These are phyloP conservation scores for Noctilio leporinus DNA, from an alignment of 2,113 vertebrate genomes.

Conservation along the genomic window DNA sequence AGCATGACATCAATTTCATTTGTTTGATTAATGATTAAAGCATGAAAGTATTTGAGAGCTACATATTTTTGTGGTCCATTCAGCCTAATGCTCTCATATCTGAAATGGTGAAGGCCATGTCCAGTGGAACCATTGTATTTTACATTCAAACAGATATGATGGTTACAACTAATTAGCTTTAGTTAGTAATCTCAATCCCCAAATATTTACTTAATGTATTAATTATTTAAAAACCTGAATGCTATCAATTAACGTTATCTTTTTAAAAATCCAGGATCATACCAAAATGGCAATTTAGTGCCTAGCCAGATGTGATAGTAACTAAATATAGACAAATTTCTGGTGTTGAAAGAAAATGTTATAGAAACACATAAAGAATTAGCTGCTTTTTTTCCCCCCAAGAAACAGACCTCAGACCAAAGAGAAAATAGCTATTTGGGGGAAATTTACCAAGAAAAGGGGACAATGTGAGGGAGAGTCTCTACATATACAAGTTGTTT, in stretches of 20 bases:
- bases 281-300: not conserved
- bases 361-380: not conserved
- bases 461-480: not conserved
- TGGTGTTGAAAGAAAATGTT: not conserved
- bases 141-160: not conserved
- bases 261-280: not conserved
- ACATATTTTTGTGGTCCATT: not conserved
- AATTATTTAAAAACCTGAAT: not conserved
- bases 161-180: not conserved
- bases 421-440: not conserved
- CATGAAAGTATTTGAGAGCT: not conserved
- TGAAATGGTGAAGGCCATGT: not conserved
- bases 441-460: not conserved
- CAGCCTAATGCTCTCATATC: not conserved
- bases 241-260: not conserved
- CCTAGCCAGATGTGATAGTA: not conserved
- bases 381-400: not conserved
- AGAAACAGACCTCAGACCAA: not conserved
- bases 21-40: not conserved
- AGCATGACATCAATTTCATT: not conserved
- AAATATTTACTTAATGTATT: not conserved
- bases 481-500: not conserved
- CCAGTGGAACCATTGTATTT: not conserved
- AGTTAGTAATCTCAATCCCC: not conserved
- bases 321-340: not conserved